Percentiles rank a stretch among this genome's conserved stretches.
These are phyloP conservation scores for Tiphia femorata DNA, from an alignment of 2,888 invertebrate species.

Conservation along the genomic window DNA sequence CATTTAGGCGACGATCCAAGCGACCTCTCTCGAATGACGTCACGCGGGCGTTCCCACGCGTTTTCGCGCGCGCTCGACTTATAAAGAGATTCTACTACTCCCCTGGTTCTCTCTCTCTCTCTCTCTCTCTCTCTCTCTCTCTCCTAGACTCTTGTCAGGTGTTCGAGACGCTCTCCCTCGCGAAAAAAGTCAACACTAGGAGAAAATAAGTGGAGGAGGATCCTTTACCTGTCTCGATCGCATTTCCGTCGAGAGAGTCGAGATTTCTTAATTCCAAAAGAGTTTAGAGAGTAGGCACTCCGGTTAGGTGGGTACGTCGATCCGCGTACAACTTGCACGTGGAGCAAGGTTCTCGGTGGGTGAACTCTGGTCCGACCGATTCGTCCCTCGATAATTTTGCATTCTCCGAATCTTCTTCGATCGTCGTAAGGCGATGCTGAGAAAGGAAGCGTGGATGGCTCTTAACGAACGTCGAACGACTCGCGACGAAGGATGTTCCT, in stretches of 20 bases:
- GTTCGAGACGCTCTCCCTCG: neutral
- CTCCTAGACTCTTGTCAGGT: neutral
- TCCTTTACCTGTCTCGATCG: neutral
- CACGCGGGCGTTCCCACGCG: too few species aligned
- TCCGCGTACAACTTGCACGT: slow-evolving; percentile 34
- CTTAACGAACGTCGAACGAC: neutral
- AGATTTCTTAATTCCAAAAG: slow-evolving; percentile 47
- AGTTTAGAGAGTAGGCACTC: slow-evolving; percentile 34
- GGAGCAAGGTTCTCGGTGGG: too few species aligned
- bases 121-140: neutral
- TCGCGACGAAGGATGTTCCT: neutral
- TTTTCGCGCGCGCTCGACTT: too few species aligned
- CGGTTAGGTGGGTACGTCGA: slow-evolving; percentile 45
- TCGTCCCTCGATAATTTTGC: too few species aligned
- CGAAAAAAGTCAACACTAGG: too few species aligned
- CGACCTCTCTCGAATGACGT: too few species aligned
- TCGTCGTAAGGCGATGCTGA: too few species aligned
- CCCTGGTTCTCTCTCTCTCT: neutral
- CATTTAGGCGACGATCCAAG: too few species aligned
- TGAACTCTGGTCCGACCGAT: too few species aligned
- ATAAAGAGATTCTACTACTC: too few species aligned
- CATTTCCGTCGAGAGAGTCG: slow-evolving; percentile 20
- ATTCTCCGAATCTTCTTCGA: too few species aligned
- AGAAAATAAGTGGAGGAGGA: slow-evolving; percentile 6
- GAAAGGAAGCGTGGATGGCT: too few species aligned